Evolutionary conservation across 2,888 invertebrate genomes (phyloP).

Genomic region (Diaperis boleti): DNA sequence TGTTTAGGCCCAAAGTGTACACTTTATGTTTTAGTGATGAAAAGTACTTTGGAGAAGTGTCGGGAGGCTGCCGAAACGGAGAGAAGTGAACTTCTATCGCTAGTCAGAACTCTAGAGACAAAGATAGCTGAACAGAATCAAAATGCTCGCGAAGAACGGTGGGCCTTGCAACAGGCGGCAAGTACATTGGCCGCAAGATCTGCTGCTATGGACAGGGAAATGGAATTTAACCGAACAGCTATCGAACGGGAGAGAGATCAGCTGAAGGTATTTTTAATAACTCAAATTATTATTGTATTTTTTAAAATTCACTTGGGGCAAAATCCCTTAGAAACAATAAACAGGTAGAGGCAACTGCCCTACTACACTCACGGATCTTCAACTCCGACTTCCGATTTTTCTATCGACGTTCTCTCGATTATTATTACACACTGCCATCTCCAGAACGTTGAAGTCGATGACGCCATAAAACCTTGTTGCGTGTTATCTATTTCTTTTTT

Average conservation of each 20-base stretch:
- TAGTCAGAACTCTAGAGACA: constrained; percentile 70
- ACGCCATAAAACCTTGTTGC: no score
- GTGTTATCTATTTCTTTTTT: no score
- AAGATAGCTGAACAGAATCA: constrained; percentile 72
- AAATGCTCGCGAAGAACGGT: constrained; percentile 64
- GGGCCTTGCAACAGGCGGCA: constrained; percentile 71
- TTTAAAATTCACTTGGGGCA: no score
- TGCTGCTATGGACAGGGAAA: constrained; percentile 73
- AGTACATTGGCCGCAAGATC: constrained; percentile 73
- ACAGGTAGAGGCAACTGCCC: no score
- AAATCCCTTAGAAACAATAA: no score
- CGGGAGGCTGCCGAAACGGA: constrained; percentile 71
- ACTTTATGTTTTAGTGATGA: constrained; percentile 67
- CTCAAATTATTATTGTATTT: not conserved
- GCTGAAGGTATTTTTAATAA: constrained; percentile 67
- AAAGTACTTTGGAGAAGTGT: constrained; percentile 70
- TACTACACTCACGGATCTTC: no score
- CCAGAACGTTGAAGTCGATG: no score
- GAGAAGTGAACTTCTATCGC: constrained; percentile 68
- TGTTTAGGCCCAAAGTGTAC: no score
- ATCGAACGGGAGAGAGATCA: constrained; percentile 73
- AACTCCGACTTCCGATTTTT: no score
- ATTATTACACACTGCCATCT: no score
- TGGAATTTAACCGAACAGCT: constrained; percentile 70
- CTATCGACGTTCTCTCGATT: no score